These are phyloP conservation scores for Euphonia xanthogaster DNA, from an alignment of 2,797 vertebrate species.

Conservation along the genomic window DNA sequence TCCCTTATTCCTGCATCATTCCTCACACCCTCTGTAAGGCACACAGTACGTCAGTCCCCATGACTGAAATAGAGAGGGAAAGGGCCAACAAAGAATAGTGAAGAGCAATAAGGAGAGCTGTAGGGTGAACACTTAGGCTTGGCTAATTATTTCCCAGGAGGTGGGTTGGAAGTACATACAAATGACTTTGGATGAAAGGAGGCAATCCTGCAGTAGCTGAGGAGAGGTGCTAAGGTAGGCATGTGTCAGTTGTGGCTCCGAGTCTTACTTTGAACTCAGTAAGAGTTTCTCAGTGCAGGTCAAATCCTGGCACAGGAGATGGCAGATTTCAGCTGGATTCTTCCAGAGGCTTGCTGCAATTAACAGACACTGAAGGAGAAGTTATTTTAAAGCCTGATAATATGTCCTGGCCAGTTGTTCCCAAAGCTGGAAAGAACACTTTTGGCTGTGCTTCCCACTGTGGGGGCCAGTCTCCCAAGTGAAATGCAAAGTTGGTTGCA, in stretches of 20 bases:
- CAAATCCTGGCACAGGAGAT: neutral
- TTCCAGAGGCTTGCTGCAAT: neutral
- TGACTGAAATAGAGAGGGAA: neutral
- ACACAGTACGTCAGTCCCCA: fast-evolving
- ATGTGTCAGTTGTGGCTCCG: neutral
- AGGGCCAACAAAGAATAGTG: neutral
- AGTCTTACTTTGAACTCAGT: neutral
- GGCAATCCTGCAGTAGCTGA: neutral
- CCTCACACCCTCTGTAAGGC: neutral
- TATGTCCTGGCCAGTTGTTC: neutral
- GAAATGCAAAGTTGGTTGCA: conserved; percentile 41
- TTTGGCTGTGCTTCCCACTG: neutral
- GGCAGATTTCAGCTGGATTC: neutral
- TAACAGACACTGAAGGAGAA: neutral
- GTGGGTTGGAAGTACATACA: neutral
- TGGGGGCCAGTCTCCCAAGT: neutral
- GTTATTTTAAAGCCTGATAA: neutral
- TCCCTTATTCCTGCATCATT: neutral
- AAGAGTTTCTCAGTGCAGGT: neutral
- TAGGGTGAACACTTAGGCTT: neutral
- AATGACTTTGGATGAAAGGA: neutral
- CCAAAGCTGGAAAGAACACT: neutral
- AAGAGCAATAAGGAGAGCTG: neutral
- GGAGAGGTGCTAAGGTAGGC: neutral
- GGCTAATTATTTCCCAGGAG: neutral